Percentiles rank a stretch among this genome's conserved stretches.
Conservation (phyloP, 1,140 invertebrate genomes). For the Pollicipes pollicipes region DNA sequence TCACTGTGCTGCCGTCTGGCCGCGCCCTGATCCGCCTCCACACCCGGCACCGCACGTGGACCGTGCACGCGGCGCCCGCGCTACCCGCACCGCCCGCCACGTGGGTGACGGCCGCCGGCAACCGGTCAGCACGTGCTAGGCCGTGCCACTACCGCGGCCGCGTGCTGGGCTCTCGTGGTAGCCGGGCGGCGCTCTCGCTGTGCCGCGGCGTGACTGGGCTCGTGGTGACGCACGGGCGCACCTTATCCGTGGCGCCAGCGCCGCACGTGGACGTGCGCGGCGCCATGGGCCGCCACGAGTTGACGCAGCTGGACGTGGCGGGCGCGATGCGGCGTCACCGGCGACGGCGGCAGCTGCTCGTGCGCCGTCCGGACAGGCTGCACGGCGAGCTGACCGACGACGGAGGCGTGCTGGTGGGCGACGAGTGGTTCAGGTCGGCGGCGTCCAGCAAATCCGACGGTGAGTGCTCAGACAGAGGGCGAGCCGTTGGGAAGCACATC, state of each 20-base stretch:
- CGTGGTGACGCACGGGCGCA: background rate
- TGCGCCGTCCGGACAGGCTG: background rate
- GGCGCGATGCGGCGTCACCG: background rate
- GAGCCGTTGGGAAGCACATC: too few relatives aligned
- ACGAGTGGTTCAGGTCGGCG: background rate
- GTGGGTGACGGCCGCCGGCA: background rate
- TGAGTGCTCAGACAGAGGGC: too few relatives aligned
- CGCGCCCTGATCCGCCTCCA: background rate
- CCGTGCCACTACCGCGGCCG: background rate
- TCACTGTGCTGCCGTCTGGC: background rate
- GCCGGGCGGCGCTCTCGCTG: background rate
- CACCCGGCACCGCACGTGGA: background rate
- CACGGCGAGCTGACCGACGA: background rate
- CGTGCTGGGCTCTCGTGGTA: background rate
- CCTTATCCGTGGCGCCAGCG: background rate
- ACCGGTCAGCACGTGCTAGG: background rate
- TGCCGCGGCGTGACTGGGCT: background rate
- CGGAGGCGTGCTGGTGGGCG: background rate
- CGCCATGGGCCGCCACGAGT: background rate
- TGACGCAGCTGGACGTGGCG: background rate
- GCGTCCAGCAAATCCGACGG: background rate
- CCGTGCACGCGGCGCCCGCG: background rate
- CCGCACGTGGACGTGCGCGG: background rate
- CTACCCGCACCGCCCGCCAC: background rate
- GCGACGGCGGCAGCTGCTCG: too few relatives aligned